phyloP scores from a whole-genome alignment of 1,140 invertebrate species.

The Eurosta solidaginis region DNA sequence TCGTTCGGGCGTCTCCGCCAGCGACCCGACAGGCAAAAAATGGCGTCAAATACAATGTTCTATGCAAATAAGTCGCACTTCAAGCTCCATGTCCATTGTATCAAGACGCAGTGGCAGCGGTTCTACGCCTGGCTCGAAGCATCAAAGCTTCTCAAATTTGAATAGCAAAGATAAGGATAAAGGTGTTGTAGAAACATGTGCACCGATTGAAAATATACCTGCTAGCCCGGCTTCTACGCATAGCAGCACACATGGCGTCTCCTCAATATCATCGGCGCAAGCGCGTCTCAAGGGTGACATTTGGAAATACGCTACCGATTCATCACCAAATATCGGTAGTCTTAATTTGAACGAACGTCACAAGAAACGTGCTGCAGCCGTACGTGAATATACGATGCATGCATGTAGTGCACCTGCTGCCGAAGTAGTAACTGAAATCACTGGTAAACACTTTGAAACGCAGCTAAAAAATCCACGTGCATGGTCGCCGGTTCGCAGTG shows the following conservation, averaged over 20 bases:
- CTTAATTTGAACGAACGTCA: conserved; percentile 54
- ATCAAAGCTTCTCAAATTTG: conserved; percentile 57
- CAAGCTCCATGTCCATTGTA: conserved; percentile 67
- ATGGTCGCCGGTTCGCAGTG: conserved; percentile 81
- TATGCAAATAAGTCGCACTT: conserved; percentile 77
- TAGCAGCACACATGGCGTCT: conserved; percentile 41
- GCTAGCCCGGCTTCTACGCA: conserved; percentile 64
- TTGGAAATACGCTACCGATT: conserved; percentile 46
- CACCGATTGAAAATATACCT: conserved; percentile 64
- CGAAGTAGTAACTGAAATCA: conserved; percentile 48
- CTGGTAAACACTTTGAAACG: conserved; percentile 61
- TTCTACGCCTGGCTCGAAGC: conserved; percentile 57
- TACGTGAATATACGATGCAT: conserved; percentile 42
- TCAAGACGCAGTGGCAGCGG: conserved; percentile 62
- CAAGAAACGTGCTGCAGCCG: conserved; percentile 44
- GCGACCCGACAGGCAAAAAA: conserved; percentile 83
- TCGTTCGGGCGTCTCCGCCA: conserved; percentile 74
- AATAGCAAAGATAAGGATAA: conserved; percentile 57
- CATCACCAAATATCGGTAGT: conserved; percentile 54
- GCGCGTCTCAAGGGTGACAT: conserved; percentile 52
- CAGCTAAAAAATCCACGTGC: conserved; percentile 72
- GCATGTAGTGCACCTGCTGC: conserved; percentile 53
- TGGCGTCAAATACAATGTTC: conserved; percentile 80
- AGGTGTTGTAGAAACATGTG: conserved; percentile 52
- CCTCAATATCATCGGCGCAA: conserved; percentile 49